A percentile compares a stretch with the other conserved stretches of the same genome.
phyloP scores from a whole-genome alignment of 2,888 invertebrate species.

The Ectemnius continuus region DNA sequence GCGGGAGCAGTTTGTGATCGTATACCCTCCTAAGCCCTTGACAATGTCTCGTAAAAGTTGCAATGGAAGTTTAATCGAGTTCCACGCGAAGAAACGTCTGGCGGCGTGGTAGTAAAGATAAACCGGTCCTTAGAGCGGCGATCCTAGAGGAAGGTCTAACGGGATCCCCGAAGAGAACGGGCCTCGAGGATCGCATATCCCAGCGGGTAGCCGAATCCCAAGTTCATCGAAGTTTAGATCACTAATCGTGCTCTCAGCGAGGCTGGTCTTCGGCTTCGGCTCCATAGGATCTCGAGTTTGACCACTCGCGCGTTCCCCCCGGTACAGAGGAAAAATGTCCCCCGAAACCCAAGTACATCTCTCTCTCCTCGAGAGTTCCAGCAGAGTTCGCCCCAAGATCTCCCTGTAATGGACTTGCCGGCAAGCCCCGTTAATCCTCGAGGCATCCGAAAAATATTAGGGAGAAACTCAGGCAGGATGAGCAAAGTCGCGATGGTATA shows the following conservation, averaged over 20 bases:
- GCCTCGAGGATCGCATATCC: constrained; percentile 50
- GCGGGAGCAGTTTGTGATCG: constrained; percentile 49
- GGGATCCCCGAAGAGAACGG: constrained; percentile 45
- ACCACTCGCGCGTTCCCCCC: not conserved
- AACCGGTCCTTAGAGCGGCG: constrained; percentile 63
- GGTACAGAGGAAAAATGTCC: not conserved
- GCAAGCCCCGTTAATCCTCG: not conserved
- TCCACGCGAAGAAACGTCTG: constrained; percentile 68
- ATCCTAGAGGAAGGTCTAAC: constrained; percentile 61
- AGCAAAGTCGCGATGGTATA: too few species aligned
- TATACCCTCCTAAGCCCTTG: constrained; percentile 56
- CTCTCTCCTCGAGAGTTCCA: not conserved
- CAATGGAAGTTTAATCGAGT: constrained; percentile 75
- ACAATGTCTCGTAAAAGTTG: constrained; percentile 71
- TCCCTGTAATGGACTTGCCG: not conserved
- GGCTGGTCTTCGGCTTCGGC: constrained; percentile 29
- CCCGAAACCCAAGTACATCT: not conserved
- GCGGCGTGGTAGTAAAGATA: constrained; percentile 67
- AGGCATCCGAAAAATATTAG: not conserved
- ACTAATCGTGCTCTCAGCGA: constrained; percentile 55
- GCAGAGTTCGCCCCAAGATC: not conserved
- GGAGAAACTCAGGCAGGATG: too few species aligned
- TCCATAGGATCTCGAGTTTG: constrained; percentile 31
- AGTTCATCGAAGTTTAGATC: constrained; percentile 65
- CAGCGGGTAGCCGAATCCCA: constrained; percentile 48